Base-by-base conservation (phyloP, 2,797 vertebrate genomes). In the Remorina albescens region DNA sequence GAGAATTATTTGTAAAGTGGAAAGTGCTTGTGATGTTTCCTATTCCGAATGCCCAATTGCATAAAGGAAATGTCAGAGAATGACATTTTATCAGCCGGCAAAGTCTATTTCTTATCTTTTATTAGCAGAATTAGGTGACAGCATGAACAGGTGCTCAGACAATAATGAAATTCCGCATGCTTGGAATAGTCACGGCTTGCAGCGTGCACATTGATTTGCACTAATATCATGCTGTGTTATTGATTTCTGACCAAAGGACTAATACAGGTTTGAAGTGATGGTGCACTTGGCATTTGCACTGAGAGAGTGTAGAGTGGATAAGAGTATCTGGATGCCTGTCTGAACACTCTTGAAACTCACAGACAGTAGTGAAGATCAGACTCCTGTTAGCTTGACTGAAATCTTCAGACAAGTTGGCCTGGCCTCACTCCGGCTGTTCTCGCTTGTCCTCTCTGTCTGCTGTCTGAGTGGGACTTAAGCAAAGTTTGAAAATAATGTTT, bases 151-250 rank as follows among this genome's bases (percentile, higher is more conserved):
- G 68, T 34, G 81, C 81, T 87, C 80, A 88, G 87, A 91, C 74
- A 90, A 76, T 86, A 89, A 91, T 92, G 76, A 89, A 88, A 93
- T 90, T 91, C 83, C 79, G 85, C 80, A 82, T 86, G 70, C 82
- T 88, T 76, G 79, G 82, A 90, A 87, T 85, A 83, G 82, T 89
- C 82, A 68, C 57, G 19, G 87, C 88, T 91, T 86, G 86, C 80
- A 47, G 83, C 67, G 85, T 63, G 81, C 88, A 76, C 87, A 92
- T 90, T 90, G 86, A 91, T 91, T 92, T 85, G 81, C 82, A 89
- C 91, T 93, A 93, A 94, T 92, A 91, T 89, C 88, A 86, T 90
- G 91, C 88, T 87, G 92, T 92, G 90, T 85, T 92, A 91, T 89
- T 94, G 90, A 90, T 89, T 88, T 81, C 91, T 87, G 89, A 91